phyloP scores from a whole-genome alignment of 2,113 vertebrate genomes.

The Istiophorus platypterus region DNA sequence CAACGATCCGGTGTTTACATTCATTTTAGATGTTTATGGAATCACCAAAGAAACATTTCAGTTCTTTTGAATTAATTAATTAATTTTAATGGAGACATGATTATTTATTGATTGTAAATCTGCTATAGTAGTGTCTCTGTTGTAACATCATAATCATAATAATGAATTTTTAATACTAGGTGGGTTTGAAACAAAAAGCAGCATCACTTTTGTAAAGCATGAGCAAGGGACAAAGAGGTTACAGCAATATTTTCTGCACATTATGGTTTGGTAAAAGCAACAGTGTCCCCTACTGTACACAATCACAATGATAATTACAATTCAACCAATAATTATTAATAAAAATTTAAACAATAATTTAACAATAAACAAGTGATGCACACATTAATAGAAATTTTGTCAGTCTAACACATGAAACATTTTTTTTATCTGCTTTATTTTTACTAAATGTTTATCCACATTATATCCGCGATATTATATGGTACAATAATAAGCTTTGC shows the following conservation, averaged over 20 bases:
- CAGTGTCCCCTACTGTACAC: background rate
- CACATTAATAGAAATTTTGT: background rate
- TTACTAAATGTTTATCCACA: no score
- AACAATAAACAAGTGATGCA: background rate
- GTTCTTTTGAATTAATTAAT: background rate
- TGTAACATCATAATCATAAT: background rate
- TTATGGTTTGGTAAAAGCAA: background rate
- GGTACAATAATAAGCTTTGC: background rate
- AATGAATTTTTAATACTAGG: background rate
- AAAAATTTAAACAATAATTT: background rate
- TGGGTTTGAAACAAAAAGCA: background rate
- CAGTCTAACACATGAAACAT: no score
- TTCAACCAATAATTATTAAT: background rate
- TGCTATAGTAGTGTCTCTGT: background rate
- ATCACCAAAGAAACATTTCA: constrained; percentile 12
- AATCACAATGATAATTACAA: background rate
- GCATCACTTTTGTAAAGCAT: background rate
- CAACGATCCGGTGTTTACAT: background rate
- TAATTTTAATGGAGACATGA: background rate
- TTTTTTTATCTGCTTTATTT: no score
- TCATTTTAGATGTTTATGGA: no score
- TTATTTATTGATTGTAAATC: background rate
- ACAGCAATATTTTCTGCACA: background rate
- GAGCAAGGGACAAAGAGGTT: background rate
- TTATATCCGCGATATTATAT: background rate